Evolutionary conservation across 2,888 invertebrate species (phyloP).

Genomic region (Mechanitis messenoides): DNA sequence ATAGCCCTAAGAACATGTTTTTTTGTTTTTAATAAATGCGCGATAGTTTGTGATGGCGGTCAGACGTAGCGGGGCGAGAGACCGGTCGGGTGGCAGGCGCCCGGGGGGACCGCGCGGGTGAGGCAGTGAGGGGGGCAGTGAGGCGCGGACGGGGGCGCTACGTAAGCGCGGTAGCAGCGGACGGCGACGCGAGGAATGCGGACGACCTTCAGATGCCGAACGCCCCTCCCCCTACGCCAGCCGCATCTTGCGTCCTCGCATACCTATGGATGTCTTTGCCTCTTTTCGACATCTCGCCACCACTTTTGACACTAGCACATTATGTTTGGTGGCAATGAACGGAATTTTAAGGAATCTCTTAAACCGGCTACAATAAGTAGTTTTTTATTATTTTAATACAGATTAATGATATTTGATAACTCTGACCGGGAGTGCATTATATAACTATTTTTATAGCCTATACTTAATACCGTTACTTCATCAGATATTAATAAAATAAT

Average conservation of each 20-base stretch:
- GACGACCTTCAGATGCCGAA: constrained; percentile 76
- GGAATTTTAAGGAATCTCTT: constrained; percentile 35
- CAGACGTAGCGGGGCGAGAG: constrained; percentile 48
- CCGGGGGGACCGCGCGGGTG: constrained; percentile 44
- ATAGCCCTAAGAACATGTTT: constrained; percentile 72
- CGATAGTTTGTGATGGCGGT: constrained; percentile 54
- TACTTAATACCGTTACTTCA: too few species aligned
- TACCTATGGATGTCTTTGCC: constrained; percentile 69
- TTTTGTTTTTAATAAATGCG: constrained; percentile 47
- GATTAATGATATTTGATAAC: background rate
- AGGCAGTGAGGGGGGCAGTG: constrained; percentile 40
- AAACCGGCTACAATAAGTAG: background rate
- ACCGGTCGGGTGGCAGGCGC: constrained; percentile 45
- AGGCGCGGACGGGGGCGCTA: constrained; percentile 65
- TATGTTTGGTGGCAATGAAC: constrained; percentile 42
- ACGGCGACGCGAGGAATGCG: constrained; percentile 76
- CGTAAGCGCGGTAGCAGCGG: constrained; percentile 77
- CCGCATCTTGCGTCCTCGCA: constrained; percentile 76
- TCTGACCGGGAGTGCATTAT: too few species aligned
- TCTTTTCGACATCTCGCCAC: constrained; percentile 71
- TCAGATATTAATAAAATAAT: too few species aligned
- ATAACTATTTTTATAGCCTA: too few species aligned
- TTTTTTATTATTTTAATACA: background rate
- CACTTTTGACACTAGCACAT: constrained; percentile 68
- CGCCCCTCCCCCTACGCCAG: constrained; percentile 70